phyloP scores from a whole-genome alignment of 2,888 invertebrate genomes.

The Celastrina argiolus region DNA sequence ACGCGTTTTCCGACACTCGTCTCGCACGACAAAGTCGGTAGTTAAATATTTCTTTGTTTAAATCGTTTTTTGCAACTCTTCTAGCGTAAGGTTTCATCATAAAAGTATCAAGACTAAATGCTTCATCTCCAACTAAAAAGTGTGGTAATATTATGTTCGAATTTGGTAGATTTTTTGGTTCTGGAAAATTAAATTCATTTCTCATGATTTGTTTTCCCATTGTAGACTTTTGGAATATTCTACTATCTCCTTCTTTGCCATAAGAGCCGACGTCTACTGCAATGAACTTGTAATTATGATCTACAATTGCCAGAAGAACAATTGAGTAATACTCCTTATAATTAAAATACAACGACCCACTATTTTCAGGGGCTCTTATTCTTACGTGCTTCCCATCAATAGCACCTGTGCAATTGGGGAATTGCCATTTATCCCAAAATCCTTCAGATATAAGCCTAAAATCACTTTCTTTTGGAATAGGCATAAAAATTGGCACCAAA shows the following conservation, averaged over 20 bases:
- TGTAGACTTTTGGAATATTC: constrained; percentile 20
- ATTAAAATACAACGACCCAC: constrained; percentile 10
- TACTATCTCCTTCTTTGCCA: constrained; percentile 12
- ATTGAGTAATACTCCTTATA: constrained; percentile 10
- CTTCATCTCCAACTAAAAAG: constrained; percentile 21
- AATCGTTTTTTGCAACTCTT: not conserved
- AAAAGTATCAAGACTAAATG: constrained; percentile 6
- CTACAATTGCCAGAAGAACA: constrained; percentile 5
- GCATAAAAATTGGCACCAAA: not conserved
- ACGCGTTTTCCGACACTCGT: constrained; percentile 22
- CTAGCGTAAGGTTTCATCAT: constrained; percentile 18
- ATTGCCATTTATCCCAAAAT: constrained; percentile 32
- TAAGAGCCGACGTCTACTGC: constrained; percentile 6
- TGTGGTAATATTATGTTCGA: constrained; percentile 12
- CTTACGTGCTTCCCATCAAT: constrained; percentile 25
- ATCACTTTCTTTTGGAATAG: not conserved
- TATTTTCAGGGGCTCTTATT: not conserved
- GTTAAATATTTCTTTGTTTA: constrained; percentile 1
- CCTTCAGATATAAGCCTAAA: too few relatives aligned
- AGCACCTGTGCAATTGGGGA: constrained; percentile 35
- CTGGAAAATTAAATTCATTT: constrained; percentile 12
- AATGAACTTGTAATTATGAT: constrained; percentile 2
- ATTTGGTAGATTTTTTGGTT: constrained; percentile 5
- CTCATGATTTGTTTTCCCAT: constrained; percentile 21
- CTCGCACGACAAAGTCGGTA: constrained; percentile 10